Percentiles rank a stretch among this genome's conserved stretches.
These are phyloP conservation scores for Crax fasciolata DNA, from an alignment of 2,797 vertebrate species.

Conservation along the genomic window DNA sequence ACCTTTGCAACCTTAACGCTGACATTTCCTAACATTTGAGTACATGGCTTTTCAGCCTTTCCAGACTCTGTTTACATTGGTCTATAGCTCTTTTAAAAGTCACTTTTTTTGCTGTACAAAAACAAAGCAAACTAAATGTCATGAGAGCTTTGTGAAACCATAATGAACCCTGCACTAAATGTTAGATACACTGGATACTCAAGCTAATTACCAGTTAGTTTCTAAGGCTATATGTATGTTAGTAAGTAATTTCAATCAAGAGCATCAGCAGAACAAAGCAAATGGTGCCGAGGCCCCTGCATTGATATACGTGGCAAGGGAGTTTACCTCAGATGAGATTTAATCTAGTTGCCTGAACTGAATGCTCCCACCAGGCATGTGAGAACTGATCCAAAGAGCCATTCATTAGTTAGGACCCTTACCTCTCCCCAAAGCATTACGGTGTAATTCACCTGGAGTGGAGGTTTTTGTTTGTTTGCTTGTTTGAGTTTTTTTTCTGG, in stretches of 20 bases:
- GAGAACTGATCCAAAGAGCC: not conserved
- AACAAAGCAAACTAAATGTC: slow-evolving; percentile 62
- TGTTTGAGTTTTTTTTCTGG: not conserved
- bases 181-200: not conserved
- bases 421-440: accelerated
- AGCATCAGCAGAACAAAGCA: slow-evolving; percentile 2
- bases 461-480: not conserved
- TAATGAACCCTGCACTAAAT: slow-evolving; percentile 18
- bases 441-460: not conserved
- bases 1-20: not conserved
- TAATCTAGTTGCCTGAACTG: not conserved
- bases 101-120: not conserved
- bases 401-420: not conserved
- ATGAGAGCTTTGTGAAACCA: slow-evolving; percentile 27
- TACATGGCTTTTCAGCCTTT: slow-evolving; percentile 5
- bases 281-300: not conserved
- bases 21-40: slow-evolving; percentile 18
- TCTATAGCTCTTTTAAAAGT: not conserved
- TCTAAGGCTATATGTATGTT: not conserved
- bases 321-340: not conserved
- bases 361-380: not conserved
- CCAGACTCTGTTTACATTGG: not conserved
- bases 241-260: not conserved
- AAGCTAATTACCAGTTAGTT: slow-evolving; percentile 1
- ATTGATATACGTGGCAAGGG: not conserved